phyloP scores from a whole-genome alignment of 2,113 vertebrate genomes.

The Hippocampus barbouri region DNA sequence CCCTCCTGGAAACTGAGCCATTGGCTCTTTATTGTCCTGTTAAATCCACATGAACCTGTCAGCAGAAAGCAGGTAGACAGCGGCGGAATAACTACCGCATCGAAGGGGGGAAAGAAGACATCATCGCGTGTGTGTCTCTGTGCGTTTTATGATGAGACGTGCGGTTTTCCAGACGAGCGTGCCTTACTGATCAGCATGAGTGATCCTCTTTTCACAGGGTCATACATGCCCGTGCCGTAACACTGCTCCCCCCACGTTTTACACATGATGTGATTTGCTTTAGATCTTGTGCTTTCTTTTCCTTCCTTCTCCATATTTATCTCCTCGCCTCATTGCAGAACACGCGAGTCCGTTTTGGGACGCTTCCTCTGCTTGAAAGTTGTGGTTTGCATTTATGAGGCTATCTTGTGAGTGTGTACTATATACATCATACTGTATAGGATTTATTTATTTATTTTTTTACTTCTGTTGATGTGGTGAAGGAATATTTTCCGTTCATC shows the following conservation, averaged over 20 bases:
- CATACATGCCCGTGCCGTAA: background rate
- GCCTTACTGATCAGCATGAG: background rate
- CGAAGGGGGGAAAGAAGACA: background rate
- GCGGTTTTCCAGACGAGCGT: background rate
- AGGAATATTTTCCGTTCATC: too few relatives aligned
- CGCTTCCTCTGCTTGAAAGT: too few relatives aligned
- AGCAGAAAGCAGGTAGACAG: conserved; percentile 18
- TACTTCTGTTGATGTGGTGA: too few relatives aligned
- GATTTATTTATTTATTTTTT: too few relatives aligned
- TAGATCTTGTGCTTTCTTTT: background rate
- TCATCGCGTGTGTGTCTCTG: background rate
- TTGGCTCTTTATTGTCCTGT: conserved; percentile 52
- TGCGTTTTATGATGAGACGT: background rate
- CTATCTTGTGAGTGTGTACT: too few relatives aligned
- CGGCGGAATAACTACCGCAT: background rate
- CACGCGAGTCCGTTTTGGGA: too few relatives aligned
- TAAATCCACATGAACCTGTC: conserved; percentile 53
- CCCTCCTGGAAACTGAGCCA: conserved; percentile 10
- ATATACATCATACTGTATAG: too few relatives aligned
- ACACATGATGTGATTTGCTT: background rate
- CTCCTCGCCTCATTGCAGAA: too few relatives aligned
- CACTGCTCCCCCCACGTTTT: background rate
- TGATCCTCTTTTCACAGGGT: background rate
- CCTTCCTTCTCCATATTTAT: too few relatives aligned
- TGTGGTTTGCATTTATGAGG: too few relatives aligned